Conservation (phyloP, 2,113 vertebrate species). For the Sebastes schlegelii region DNA sequence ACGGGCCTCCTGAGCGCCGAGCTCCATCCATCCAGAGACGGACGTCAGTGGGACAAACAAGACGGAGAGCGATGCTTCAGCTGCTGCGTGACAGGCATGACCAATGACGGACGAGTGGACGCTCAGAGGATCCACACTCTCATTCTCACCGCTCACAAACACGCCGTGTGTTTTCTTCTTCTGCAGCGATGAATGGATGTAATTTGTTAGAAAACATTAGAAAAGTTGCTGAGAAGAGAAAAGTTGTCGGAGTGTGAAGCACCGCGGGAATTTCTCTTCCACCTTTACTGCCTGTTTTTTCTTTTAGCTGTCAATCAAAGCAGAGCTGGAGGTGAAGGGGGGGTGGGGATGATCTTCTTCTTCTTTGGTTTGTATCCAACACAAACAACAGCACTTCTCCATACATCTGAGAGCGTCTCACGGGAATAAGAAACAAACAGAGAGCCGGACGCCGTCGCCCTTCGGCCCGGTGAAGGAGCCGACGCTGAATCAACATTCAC, state of each 20-base stretch:
- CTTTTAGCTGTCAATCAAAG: slow-evolving; percentile 66
- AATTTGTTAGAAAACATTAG: slow-evolving; percentile 61
- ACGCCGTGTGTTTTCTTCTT: background rate
- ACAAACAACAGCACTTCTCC: slow-evolving; percentile 50
- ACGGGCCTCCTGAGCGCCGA: slow-evolving; percentile 31
- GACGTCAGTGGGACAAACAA: slow-evolving; percentile 45
- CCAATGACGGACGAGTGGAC: slow-evolving; percentile 40
- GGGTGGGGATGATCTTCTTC: background rate
- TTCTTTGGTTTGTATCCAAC: slow-evolving; percentile 44
- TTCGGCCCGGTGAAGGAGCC: slow-evolving; percentile 17
- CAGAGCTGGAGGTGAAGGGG: slow-evolving; percentile 28
- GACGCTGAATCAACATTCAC: slow-evolving; percentile 29
- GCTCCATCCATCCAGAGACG: slow-evolving; percentile 55
- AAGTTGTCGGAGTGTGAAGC: slow-evolving; percentile 55
- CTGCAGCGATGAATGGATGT: slow-evolving; percentile 22
- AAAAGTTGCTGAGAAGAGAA: slow-evolving; percentile 48
- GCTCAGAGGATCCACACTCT: slow-evolving; percentile 1
- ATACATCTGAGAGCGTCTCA: slow-evolving; percentile 3
- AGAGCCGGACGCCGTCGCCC: background rate
- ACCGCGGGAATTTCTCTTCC: slow-evolving; percentile 39
- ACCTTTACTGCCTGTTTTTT: slow-evolving; percentile 10
- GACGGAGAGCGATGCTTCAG: slow-evolving; percentile 51
- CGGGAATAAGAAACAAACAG: slow-evolving; percentile 11
- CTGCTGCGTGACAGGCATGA: slow-evolving; percentile 62
- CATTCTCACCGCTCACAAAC: slow-evolving; percentile 14